These are phyloP conservation scores for Calidris pugnax DNA, from an alignment of 2,113 vertebrate genomes.

Conservation along the genomic window DNA sequence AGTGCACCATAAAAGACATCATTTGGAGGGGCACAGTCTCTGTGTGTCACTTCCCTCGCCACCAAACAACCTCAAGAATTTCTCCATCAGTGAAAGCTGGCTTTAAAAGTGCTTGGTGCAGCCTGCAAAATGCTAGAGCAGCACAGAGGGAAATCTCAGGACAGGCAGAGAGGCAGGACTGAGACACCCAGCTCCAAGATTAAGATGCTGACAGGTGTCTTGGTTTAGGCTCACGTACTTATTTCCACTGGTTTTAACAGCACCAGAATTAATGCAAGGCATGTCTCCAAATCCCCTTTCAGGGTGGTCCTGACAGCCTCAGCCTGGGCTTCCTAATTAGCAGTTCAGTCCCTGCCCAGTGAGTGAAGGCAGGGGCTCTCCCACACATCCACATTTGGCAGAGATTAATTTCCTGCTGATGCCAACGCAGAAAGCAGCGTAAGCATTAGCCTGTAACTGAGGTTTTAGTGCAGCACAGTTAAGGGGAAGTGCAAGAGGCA, in stretches of 20 bases:
- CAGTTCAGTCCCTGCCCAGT: neutral
- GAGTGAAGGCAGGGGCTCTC: neutral
- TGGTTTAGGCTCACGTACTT: neutral
- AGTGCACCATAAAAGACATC: neutral
- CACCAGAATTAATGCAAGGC: neutral
- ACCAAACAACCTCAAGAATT: neutral
- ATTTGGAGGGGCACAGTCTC: neutral
- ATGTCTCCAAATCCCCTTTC: neutral
- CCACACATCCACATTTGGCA: neutral
- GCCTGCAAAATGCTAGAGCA: neutral
- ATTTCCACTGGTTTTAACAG: neutral
- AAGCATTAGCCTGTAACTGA: neutral
- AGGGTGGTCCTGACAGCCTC: neutral
- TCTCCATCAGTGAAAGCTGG: neutral
- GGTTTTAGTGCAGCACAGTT: neutral
- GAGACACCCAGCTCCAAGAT: neutral
- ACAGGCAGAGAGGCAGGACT: neutral
- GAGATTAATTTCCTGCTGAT: neutral
- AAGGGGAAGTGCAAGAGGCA: neutral
- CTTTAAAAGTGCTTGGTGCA: neutral
- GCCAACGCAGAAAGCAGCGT: neutral
- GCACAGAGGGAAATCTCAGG: neutral
- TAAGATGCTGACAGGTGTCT: neutral
- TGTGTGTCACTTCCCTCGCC: neutral
- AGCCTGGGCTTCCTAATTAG: neutral